Conservation (phyloP, 1,140 invertebrate genomes). For the Magallana angulata region DNA sequence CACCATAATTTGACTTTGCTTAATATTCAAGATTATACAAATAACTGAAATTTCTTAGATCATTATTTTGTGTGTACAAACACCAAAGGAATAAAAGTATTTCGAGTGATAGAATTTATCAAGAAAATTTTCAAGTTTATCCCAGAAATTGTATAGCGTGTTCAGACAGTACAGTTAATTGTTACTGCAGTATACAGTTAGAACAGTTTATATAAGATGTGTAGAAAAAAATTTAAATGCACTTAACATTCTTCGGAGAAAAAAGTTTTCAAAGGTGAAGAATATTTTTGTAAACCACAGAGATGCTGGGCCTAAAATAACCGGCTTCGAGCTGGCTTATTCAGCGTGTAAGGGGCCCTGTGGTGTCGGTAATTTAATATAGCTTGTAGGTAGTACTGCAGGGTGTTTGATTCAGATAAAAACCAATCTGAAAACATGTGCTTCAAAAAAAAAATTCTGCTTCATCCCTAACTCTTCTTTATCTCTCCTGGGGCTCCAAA, state of each 20-base stretch:
- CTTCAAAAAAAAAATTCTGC: conserved; percentile 16
- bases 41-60: too few relatives aligned
- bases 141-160: too few relatives aligned
- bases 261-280: conserved; percentile 12
- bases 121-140: too few relatives aligned
- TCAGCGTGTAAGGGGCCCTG: not conserved
- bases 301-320: not conserved
- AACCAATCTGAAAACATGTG: conserved; percentile 34
- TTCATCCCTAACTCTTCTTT: conserved; percentile 25
- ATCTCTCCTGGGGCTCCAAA: conserved; percentile 1
- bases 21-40: too few relatives aligned
- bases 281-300: not conserved
- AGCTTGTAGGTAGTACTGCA: not conserved
- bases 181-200: too few relatives aligned
- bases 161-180: too few relatives aligned
- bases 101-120: too few relatives aligned
- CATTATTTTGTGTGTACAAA: too few relatives aligned
- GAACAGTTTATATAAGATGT: too few relatives aligned
- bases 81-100: too few relatives aligned
- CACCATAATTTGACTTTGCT: too few relatives aligned
- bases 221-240: not conserved
- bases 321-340: not conserved
- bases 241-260: not conserved
- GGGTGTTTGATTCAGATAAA: conserved; percentile 25
- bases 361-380: conserved; percentile 3